phyloP scores from a whole-genome alignment of 2,888 invertebrate genomes.

The Diploptera punctata region DNA sequence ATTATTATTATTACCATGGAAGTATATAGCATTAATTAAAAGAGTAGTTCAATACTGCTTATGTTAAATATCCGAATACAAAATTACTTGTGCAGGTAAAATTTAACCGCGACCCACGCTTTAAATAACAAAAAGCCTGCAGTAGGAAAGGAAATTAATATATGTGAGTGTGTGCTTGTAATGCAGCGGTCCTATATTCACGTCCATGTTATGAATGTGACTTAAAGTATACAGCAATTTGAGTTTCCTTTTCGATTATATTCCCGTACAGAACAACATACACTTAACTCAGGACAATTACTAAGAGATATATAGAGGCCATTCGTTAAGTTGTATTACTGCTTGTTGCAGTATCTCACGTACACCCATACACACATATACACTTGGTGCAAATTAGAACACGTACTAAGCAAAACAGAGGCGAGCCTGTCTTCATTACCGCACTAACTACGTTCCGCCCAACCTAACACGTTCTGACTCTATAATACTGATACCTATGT shows the following conservation, averaged over 20 bases:
- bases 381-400: neutral
- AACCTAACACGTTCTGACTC: neutral
- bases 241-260: neutral
- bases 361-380: neutral
- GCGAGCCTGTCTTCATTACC: constrained; percentile 37
- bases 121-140: no score
- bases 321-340: neutral
- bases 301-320: neutral
- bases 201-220: neutral
- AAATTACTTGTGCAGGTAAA: no score
- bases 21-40: no score
- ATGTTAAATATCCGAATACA: no score
- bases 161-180: neutral
- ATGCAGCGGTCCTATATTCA: no score
- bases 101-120: no score
- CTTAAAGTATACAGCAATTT: neutral
- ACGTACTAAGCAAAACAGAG: constrained; percentile 19
- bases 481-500: neutral
- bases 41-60: no score
- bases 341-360: neutral
- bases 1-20: no score
- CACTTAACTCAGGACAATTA: neutral
- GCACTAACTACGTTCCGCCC: neutral
- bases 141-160: no score
- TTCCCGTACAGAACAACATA: neutral